A percentile compares a stretch with the other conserved stretches of the same genome.
Evolutionary conservation across 1,140 invertebrate genomes (phyloP).

Genomic region (Bombus breviceps): DNA sequence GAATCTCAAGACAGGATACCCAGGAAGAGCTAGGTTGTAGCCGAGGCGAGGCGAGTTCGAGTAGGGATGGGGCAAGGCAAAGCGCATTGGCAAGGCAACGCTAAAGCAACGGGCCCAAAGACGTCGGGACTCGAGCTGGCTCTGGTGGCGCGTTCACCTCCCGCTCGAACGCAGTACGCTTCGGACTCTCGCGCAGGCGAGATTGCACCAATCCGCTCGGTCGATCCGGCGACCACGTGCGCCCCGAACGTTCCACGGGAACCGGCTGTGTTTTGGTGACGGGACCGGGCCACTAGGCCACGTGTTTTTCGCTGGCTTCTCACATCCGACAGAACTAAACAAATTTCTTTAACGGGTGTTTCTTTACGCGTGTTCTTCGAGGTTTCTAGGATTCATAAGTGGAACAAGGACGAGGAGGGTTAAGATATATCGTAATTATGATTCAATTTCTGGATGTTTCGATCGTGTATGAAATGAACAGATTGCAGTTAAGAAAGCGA

Average conservation of each 20-base stretch:
- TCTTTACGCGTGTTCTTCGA: background rate
- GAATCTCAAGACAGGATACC: constrained; percentile 50
- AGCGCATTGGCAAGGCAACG: constrained; percentile 67
- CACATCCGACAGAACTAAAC: background rate
- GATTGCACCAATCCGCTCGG: constrained; percentile 74
- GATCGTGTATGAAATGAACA: too few relatives aligned
- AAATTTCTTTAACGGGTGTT: too few relatives aligned
- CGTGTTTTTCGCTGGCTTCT: constrained; percentile 10
- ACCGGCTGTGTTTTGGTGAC: constrained; percentile 28
- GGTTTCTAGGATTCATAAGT: background rate
- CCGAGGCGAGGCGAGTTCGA: constrained; percentile 31
- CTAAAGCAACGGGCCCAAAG: constrained; percentile 73
- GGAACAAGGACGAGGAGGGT: too few relatives aligned
- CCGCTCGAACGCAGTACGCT: constrained; percentile 76
- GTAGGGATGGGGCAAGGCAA: constrained; percentile 62
- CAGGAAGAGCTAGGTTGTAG: constrained; percentile 58
- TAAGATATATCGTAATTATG: too few relatives aligned
- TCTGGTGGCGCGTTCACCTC: constrained; percentile 76
- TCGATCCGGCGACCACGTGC: constrained; percentile 74
- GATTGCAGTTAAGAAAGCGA: background rate
- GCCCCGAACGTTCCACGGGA: constrained; percentile 29
- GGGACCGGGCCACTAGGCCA: background rate
- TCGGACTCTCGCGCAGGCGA: constrained; percentile 78
- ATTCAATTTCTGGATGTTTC: too few relatives aligned
- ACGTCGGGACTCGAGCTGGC: constrained; percentile 56